phyloP scores from a whole-genome alignment of 1,140 invertebrate genomes.

The Tetramorium simillimum region DNA sequence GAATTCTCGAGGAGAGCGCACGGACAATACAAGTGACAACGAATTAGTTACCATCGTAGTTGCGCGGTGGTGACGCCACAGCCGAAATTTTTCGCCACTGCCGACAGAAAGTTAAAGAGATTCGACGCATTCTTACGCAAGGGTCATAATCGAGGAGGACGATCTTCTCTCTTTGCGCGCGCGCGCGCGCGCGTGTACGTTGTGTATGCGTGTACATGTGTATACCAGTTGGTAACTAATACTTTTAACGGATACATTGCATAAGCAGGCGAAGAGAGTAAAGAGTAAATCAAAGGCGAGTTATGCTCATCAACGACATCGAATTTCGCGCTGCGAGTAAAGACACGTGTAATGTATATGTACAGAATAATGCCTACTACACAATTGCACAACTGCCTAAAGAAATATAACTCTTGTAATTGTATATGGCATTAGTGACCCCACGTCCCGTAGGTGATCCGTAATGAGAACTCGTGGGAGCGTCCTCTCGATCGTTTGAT shows the following conservation, averaged over 20 bases:
- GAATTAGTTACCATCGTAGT: constrained; percentile 36
- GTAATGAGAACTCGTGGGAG: constrained; percentile 64
- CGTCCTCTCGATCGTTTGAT: constrained; percentile 67
- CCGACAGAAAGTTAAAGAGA: constrained; percentile 38
- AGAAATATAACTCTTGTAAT: constrained; percentile 59
- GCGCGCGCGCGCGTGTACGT: neutral
- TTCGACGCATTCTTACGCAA: constrained; percentile 34
- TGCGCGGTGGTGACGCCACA: constrained; percentile 31
- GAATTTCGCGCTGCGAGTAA: constrained; percentile 40
- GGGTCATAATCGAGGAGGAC: constrained; percentile 61
- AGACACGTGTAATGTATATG: constrained; percentile 35
- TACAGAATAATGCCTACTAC: constrained; percentile 55
- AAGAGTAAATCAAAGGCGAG: constrained; percentile 21
- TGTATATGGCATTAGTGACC: constrained; percentile 54
- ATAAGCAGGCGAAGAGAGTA: constrained; percentile 45
- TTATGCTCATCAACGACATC: constrained; percentile 34
- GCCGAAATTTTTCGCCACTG: constrained; percentile 52
- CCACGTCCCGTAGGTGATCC: constrained; percentile 30
- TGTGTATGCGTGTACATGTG: neutral
- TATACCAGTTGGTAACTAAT: constrained; percentile 40
- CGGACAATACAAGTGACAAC: constrained; percentile 43
- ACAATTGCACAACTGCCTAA: constrained; percentile 54
- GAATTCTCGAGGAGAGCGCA: constrained; percentile 68
- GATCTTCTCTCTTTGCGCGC: constrained; percentile 41
- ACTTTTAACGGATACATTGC: constrained; percentile 47